phyloP scores from a whole-genome alignment of 1,140 invertebrate genomes.

The Drosophila melanogaster region Release_6_plus_ISO1_MT NT_033777.3:15202501-15203000 shows the following conservation, averaged over 20 bases:
- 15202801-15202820: conserved; percentile 59
- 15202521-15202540: conserved; percentile 13
- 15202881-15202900: conserved; percentile 71
- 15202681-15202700: conserved; percentile 47
- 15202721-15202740: conserved; percentile 33
- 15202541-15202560: conserved; percentile 52
- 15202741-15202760: conserved; percentile 33
- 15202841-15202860: conserved; percentile 24
- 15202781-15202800: conserved; percentile 56
- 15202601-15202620: conserved; percentile 31
- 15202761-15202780: conserved; percentile 74
- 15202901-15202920: conserved; percentile 45
- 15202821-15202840: conserved; percentile 26
- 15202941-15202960: conserved; percentile 62
- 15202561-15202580: neutral
- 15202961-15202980: conserved; percentile 56
- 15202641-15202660: conserved; percentile 72
- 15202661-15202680: conserved; percentile 71
- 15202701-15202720: conserved; percentile 22
- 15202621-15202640: conserved; percentile 25
- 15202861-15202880: conserved; percentile 68
- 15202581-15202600: conserved; percentile 23
- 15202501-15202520: conserved; percentile 51
- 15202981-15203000: conserved; percentile 2
- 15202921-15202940: conserved; percentile 57